Conservation (phyloP, 2,888 invertebrate species). For the Ophion slaviceki region DNA sequence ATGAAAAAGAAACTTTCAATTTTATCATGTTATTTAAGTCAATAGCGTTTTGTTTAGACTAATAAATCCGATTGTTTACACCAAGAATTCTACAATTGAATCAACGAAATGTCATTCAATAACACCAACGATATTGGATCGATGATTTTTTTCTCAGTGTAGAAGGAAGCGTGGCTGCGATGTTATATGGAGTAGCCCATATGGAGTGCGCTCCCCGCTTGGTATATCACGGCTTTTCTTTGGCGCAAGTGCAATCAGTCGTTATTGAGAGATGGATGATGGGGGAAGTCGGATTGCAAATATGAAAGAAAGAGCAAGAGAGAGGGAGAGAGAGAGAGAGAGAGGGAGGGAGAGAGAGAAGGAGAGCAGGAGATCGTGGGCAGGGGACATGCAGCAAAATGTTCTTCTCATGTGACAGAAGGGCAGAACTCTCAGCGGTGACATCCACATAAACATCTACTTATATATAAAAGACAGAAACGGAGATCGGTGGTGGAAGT, state of each 20-base stretch:
- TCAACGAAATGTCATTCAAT: too few species aligned
- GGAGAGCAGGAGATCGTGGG: slow-evolving; percentile 24
- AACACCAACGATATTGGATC: too few species aligned
- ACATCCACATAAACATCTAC: not conserved
- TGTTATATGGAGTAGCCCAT: slow-evolving; percentile 14
- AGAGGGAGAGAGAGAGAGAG: slow-evolving; percentile 21
- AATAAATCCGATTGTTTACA: too few species aligned
- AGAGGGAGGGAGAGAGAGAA: slow-evolving; percentile 13
- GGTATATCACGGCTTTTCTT: slow-evolving; percentile 58
- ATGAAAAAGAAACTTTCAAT: too few species aligned
- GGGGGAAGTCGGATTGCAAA: slow-evolving; percentile 22
- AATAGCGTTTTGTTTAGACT: too few species aligned
- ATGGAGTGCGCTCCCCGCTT: not conserved
- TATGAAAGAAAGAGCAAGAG: slow-evolving; percentile 39
- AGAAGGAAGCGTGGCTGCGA: not conserved
- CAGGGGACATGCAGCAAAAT: slow-evolving; percentile 18
- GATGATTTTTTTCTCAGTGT: too few species aligned
- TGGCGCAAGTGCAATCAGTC: slow-evolving; percentile 72
- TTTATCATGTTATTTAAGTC: too few species aligned
- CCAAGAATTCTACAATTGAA: too few species aligned
- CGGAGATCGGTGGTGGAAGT: slow-evolving; percentile 34
- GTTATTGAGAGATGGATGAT: slow-evolving; percentile 69
- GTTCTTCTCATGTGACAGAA: slow-evolving; percentile 11
- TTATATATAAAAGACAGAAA: slow-evolving; percentile 34
- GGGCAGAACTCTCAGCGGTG: slow-evolving; percentile 35